Base-by-base conservation (phyloP, 2,113 vertebrate genomes). In the Pachypanchax playfairii region DNA sequence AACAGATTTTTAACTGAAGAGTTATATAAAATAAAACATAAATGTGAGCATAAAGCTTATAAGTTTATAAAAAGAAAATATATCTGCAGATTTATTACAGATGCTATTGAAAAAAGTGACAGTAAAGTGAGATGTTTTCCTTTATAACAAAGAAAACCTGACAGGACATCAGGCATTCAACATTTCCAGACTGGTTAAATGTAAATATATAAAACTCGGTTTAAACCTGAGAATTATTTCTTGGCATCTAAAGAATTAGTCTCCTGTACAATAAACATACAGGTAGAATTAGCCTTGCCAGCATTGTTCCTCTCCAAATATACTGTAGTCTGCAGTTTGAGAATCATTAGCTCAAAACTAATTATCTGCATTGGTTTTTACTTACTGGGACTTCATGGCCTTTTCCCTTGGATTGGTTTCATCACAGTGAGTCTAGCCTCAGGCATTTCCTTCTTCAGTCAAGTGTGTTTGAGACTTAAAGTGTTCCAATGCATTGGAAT, bases 351-450 rank as follows among this genome's bases (percentile, higher is more conserved):
- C 68, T 70, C 65, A 68, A 50, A 73, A 72, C 59, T 71, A 69
- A 79, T 79, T 75, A 69, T 76, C 58, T 67, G 41, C 68, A 54
- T 70, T 70, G 46, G 42, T 65, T 79, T 63, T 49, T 68, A 62
- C 74, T 65, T 42, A 59, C 35, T 66, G 20, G 12, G 46, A 18
- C 43, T 46, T 29, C 43, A 11, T 20, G 18, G 48, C 42, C 21
- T 67, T 70, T 79, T 69, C 36, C 25, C 33, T 14, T 44, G 50
- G 66, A 78, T 70, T 46, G 20, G 39, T 77, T 85, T 74, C 65
- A 81, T 80, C 61, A 66, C 35, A 48, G 25, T 10, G 33, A 71
- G 53, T 69, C 54, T 3, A 10, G 72, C 75, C 63, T 61, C 20
- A 2, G 59, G 78, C 73, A 4, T 54, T 75, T 79, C 59, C 26